Conservation (phyloP, 2,797 vertebrate genomes). For the Natrix natrix region DNA sequence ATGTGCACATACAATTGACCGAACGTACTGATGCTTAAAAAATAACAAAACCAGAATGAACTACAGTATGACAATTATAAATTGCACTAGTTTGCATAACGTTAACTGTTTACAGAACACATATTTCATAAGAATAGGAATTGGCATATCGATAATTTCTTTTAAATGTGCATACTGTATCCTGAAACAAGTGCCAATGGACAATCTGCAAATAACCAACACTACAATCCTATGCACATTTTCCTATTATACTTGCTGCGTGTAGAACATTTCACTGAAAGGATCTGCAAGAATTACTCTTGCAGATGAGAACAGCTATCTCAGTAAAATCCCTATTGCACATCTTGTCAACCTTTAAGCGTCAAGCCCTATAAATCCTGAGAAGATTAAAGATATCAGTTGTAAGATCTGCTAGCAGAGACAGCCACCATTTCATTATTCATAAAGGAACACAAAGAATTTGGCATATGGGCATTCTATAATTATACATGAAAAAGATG, state of each 20-base stretch:
- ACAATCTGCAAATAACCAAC: not conserved
- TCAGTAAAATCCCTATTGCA: not conserved
- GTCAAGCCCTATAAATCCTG: not conserved
- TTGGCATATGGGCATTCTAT: not conserved
- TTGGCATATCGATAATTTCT: not conserved
- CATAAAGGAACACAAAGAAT: not conserved
- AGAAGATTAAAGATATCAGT: not conserved
- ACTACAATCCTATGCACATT: not conserved
- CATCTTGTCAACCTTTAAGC: not conserved
- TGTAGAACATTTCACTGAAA: not conserved
- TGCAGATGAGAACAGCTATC: not conserved
- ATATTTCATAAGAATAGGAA: not conserved
- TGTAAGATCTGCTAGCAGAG: not conserved
- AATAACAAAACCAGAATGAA: not conserved
- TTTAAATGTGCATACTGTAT: not conserved
- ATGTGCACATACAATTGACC: not conserved
- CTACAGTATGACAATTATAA: not conserved
- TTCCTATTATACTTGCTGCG: not conserved
- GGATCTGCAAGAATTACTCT: not conserved
- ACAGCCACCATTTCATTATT: not conserved
- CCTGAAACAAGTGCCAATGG: not conserved
- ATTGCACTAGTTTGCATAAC: not conserved
- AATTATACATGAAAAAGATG: conserved; percentile 13
- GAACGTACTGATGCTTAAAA: not conserved
- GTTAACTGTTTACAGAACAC: not conserved